Evolutionary conservation across 1,140 invertebrate genomes (phyloP).

Genomic region (Drosophila kikkawai): DNA sequence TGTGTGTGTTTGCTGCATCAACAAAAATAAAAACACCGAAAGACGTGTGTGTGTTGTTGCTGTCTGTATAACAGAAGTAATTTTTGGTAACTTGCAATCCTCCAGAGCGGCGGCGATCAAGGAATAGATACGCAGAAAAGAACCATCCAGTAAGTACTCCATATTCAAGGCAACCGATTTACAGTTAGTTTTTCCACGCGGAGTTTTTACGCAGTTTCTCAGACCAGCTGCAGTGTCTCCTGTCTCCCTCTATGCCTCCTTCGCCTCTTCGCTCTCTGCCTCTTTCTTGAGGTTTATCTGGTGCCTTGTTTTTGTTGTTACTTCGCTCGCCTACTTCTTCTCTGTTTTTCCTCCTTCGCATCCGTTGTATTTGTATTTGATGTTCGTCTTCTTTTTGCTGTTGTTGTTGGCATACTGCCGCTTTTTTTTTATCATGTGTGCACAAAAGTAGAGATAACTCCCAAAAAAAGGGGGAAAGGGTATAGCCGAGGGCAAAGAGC

Average conservation of each 20-base stretch:
- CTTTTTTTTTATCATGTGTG: constrained; percentile 42
- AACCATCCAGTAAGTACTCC: constrained; percentile 42
- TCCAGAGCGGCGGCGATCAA: constrained; percentile 5
- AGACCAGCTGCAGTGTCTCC: constrained; percentile 37
- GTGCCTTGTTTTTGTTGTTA: constrained; percentile 63
- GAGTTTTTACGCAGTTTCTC: constrained; percentile 37
- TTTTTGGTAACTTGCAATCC: constrained; percentile 38
- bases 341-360: constrained; percentile 57
- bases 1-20: constrained; percentile 63
- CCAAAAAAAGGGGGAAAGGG: neutral
- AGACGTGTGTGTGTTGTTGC: constrained; percentile 52
- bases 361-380: constrained; percentile 43
- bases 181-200: constrained; percentile 35
- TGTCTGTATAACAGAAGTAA: constrained; percentile 77
- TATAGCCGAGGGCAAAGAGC: neutral
- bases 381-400: constrained; percentile 25
- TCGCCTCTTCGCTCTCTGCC: constrained; percentile 11
- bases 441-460: constrained; percentile 20
- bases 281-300: constrained; percentile 54
- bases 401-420: constrained; percentile 25
- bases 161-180: constrained; percentile 11
- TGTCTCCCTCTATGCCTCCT: constrained; percentile 11
- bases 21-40: constrained; percentile 50
- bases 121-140: constrained; percentile 14
- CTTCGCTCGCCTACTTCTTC: constrained; percentile 44